Conservation (phyloP, 37 sponge, comb jelly and placozoan genomes). For the Ephydatia muelleri region DNA sequence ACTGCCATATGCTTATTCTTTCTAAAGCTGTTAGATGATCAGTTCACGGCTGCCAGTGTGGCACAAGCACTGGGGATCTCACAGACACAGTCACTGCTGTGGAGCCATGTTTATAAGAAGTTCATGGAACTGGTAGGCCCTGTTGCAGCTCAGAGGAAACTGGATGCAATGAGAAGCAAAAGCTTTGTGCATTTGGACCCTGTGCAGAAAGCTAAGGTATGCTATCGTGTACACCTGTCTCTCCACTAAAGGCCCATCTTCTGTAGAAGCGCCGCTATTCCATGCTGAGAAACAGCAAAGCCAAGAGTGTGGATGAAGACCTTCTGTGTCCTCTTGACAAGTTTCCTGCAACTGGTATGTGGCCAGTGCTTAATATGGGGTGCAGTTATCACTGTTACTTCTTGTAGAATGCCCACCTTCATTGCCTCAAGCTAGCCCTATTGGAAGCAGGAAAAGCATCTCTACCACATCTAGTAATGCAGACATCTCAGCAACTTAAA, state of each 20-base stretch:
- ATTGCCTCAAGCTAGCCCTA: not conserved
- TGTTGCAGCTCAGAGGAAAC: constrained; percentile 66
- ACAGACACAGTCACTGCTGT: constrained; percentile 35
- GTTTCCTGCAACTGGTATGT: not conserved
- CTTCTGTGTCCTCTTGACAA: not conserved
- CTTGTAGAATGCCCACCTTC: not conserved
- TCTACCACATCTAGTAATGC: not conserved
- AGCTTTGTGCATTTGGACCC: constrained; percentile 9
- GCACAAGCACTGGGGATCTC: constrained; percentile 53
- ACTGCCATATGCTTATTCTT: not conserved
- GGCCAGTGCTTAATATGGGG: too few relatives aligned
- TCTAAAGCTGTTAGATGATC: constrained; percentile 55
- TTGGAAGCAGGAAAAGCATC: not conserved
- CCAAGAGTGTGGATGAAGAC: not conserved
- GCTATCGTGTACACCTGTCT: not conserved
- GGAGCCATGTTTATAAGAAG: constrained; percentile 48
- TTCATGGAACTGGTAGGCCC: constrained; percentile 76
- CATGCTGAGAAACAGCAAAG: not conserved
- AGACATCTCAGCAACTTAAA: not conserved
- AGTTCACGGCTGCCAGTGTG: constrained; percentile 65
- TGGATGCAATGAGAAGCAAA: constrained; percentile 69
- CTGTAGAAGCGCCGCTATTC: not conserved
- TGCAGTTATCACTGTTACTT: too few relatives aligned
- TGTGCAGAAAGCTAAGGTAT: not conserved
- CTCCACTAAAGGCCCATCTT: not conserved